Evolutionary conservation across 2,888 invertebrate genomes (phyloP), one percentile per base, ranked within the genome.

Genomic region (Dryobotodes eremita): DNA sequence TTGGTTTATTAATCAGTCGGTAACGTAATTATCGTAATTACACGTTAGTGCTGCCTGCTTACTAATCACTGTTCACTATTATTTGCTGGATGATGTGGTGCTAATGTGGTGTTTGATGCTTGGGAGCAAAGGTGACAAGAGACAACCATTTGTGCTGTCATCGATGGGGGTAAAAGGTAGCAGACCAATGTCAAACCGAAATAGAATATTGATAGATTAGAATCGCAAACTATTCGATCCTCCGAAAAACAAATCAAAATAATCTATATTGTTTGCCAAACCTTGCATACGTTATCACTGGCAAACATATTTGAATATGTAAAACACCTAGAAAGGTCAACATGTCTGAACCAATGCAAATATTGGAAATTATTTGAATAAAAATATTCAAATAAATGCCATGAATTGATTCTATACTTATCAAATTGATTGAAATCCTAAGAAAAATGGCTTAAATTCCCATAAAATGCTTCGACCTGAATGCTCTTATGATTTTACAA

Each of bases 1-100:
- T 81, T 77, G 83, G 81, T 89, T 85, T 85, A 89, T 86, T 89
- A 82, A 89, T 88, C 88, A 89, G 71, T 46, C 75, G 72, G 75
- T 83, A 86, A 87, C 81, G 78, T 81, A 84, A 85, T 89, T 85
- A 86, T 82, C 78, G 68, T 83, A 75, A 89, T 86, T 84, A 85
- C 77, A 70, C 74, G 80, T 81, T 78, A 73, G 80, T 70, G n/a
- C 48, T 79, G 75, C 70, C 62, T 57, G 62, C 62, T 70, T 72
- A 79, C 84, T 82, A 80, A 85, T 86, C 84, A 84, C 62, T 72
- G 73, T 26, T 65, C 48, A 55, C 57, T 46, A 74, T 73, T 86
- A 71, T 79, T 82, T 83, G 68, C 59, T 64, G n/a, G 70, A 26
- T 48, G 73, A 66, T 77, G 65, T 66, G 65, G 61, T 70, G 64